Percentiles rank a stretch among this genome's conserved stretches.
Evolutionary conservation across 2,113 vertebrate species (phyloP).

Genomic region (Dendrocopos noguchii): DNA sequence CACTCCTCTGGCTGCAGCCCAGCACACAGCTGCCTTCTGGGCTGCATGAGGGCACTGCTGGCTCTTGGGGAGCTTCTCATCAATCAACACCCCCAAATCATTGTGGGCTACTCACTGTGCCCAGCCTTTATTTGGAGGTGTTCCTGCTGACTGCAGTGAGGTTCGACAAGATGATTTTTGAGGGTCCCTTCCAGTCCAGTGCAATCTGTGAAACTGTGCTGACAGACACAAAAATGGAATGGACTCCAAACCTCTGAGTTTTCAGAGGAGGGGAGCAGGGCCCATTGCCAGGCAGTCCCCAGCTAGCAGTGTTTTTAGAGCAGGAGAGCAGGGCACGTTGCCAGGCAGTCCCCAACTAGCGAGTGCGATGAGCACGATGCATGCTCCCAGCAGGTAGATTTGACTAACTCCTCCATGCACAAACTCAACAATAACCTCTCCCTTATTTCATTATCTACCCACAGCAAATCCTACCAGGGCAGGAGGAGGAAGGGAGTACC

Average conservation of each 20-base stretch:
- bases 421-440: slow-evolving; percentile 44
- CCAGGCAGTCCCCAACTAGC: neutral
- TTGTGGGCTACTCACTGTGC: too few relatives aligned
- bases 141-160: too few relatives aligned
- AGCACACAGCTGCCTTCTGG: too few relatives aligned
- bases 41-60: too few relatives aligned
- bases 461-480: slow-evolving; percentile 93
- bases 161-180: too few relatives aligned
- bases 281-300: neutral
- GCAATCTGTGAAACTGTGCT: neutral
- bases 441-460: slow-evolving; percentile 61
- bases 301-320: neutral
- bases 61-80: too few relatives aligned
- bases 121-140: too few relatives aligned
- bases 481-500: slow-evolving; percentile 84
- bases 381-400: neutral
- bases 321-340: fast-evolving
- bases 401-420: neutral
- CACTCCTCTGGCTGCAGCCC: too few relatives aligned
- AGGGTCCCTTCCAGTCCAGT: too few relatives aligned
- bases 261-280: neutral
- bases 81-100: too few relatives aligned
- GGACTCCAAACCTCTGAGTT: neutral
- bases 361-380: neutral
- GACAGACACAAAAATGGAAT: neutral